These are phyloP conservation scores for Ptyas mucosa DNA, from an alignment of 2,113 vertebrate species.

Conservation along the genomic window DNA sequence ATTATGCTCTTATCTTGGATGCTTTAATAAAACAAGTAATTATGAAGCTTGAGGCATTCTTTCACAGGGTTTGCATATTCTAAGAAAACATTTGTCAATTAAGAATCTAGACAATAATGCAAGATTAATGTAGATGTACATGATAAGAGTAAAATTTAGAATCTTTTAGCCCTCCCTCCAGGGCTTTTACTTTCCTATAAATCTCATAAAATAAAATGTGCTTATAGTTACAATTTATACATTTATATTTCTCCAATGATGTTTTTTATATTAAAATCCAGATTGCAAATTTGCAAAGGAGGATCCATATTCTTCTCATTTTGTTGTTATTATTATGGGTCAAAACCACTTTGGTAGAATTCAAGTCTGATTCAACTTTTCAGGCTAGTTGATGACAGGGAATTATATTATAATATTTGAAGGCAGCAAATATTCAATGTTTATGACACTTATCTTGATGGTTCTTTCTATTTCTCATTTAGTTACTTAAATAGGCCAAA, in stretches of 20 bases:
- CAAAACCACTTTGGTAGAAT: not conserved
- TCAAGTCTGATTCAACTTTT: not conserved
- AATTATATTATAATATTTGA: not conserved
- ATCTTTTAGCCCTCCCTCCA: slow-evolving; percentile 19
- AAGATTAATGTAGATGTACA: not conserved
- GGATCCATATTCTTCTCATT: no score
- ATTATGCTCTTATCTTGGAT: slow-evolving; percentile 24
- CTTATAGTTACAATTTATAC: not conserved
- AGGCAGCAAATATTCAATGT: not conserved
- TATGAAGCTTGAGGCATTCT: slow-evolving; percentile 39
- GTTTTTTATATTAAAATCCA: not conserved
- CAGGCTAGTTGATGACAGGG: not conserved
- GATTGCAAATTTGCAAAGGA: not conserved
- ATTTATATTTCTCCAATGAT: not conserved
- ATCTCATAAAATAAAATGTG: not conserved
- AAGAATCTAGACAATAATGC: not conserved
- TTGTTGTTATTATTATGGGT: no score
- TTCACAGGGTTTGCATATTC: slow-evolving; percentile 41
- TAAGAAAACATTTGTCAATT: slow-evolving; percentile 40
- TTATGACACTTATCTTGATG: not conserved
- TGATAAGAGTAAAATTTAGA: slow-evolving; percentile 3
- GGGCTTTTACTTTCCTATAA: not conserved
- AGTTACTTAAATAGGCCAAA: not conserved
- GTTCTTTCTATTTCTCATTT: not conserved
- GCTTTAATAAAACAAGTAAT: slow-evolving; percentile 35